Percentiles rank a stretch among this genome's conserved stretches.
These are phyloP conservation scores for Odontophorus gujanensis DNA, from an alignment of 2,113 vertebrate species.

Conservation along the genomic window DNA sequence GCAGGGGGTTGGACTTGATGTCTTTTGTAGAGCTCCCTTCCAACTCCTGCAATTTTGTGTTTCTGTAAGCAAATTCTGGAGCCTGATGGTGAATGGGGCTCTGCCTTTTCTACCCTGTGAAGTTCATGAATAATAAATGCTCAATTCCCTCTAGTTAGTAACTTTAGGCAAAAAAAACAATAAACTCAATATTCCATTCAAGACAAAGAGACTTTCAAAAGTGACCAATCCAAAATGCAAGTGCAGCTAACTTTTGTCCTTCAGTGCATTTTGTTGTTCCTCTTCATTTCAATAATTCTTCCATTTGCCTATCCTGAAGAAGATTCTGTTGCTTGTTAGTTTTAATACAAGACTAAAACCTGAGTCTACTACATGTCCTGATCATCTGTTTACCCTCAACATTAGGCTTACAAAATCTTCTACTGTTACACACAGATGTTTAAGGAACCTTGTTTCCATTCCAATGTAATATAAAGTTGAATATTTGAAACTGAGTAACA, in stretches of 20 bases:
- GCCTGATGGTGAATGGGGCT: neutral
- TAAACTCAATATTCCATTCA: neutral
- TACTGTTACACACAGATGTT: neutral
- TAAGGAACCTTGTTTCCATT: neutral
- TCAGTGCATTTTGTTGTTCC: neutral
- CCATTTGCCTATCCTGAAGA: neutral
- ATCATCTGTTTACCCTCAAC: neutral
- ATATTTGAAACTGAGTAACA: neutral
- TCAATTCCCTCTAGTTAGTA: neutral
- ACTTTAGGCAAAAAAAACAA: neutral
- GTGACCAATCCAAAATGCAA: neutral
- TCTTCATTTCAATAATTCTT: neutral
- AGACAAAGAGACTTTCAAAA: neutral
- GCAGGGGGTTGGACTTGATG: too few species aligned
- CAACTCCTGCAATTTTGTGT: too few species aligned
- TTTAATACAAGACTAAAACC: neutral
- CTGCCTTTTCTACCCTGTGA: neutral
- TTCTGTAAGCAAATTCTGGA: neutral
- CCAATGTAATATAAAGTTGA: neutral
- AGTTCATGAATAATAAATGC: neutral
- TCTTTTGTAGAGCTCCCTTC: too few species aligned
- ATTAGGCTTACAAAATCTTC: neutral
- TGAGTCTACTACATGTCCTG: neutral
- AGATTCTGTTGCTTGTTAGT: neutral
- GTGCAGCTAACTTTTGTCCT: neutral